A percentile compares a stretch with the other conserved stretches of the same genome.
phyloP scores from a whole-genome alignment of 2,797 vertebrate species.

The Buphagus erythrorhynchus region DNA sequence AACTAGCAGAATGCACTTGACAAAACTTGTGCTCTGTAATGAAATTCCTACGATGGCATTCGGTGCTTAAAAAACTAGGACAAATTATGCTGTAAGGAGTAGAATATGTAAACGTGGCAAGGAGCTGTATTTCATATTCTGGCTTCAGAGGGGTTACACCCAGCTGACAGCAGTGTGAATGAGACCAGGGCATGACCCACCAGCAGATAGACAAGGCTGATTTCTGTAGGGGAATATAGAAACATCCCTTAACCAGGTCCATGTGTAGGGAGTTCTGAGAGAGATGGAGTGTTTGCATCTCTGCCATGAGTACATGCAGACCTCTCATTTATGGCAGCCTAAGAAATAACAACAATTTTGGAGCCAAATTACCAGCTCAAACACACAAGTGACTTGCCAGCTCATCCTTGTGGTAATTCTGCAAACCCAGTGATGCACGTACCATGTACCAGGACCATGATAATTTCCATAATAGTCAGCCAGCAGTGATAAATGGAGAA shows the following conservation, averaged over 20 bases:
- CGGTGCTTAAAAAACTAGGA: constrained; percentile 49
- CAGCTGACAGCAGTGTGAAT: background rate
- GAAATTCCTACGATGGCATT: constrained; percentile 24
- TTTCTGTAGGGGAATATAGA: background rate
- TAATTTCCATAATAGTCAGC: background rate
- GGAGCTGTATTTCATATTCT: constrained; percentile 6
- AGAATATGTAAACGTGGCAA: constrained; percentile 47
- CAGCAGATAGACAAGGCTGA: background rate
- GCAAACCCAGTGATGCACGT: background rate
- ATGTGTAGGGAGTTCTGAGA: background rate
- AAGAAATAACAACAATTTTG: background rate
- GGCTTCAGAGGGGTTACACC: constrained; percentile 29
- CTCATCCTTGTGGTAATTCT: background rate
- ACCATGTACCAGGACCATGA: background rate
- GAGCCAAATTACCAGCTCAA: background rate
- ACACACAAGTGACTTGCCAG: background rate
- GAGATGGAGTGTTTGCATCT: background rate
- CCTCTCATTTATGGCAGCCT: background rate
- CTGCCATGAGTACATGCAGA: background rate
- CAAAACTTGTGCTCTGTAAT: constrained; percentile 14
- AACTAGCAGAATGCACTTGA: constrained; percentile 32
- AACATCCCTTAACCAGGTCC: background rate
- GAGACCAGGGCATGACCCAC: background rate
- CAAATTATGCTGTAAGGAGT: constrained; percentile 56
- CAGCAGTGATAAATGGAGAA: background rate